Evolutionary conservation across 64 coral and sea anemone species (phyloP).

Genomic region (Exaiptasia diaphana): DNA sequence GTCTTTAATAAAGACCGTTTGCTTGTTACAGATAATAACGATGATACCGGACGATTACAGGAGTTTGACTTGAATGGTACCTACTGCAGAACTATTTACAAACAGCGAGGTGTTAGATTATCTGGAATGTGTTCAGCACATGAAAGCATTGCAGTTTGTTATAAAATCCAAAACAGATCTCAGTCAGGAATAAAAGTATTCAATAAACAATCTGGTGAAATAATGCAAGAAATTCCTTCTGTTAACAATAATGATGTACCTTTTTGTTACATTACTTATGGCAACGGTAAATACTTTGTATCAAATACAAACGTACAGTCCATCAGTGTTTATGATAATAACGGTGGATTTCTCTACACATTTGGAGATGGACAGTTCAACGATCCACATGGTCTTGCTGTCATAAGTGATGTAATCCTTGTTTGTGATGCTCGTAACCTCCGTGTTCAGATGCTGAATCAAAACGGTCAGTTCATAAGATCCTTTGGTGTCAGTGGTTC

Average conservation of each 20-base stretch:
- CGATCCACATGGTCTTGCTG: background rate
- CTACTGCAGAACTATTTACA: background rate
- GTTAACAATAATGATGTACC: background rate
- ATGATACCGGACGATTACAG: slow-evolving; percentile 63
- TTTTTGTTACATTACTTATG: background rate
- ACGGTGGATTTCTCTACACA: background rate
- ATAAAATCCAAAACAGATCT: background rate
- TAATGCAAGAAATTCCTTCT: background rate
- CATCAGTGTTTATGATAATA: background rate
- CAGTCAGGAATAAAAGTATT: background rate
- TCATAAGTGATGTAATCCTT: slow-evolving; percentile 4
- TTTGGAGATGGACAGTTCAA: background rate
- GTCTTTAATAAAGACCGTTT: background rate
- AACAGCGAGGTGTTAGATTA: background rate
- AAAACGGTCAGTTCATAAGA: background rate
- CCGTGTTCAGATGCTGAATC: slow-evolving; percentile 25
- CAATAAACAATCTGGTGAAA: background rate
- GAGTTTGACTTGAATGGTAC: slow-evolving; percentile 44
- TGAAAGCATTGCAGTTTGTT: background rate
- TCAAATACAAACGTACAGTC: background rate
- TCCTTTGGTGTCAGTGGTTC: background rate
- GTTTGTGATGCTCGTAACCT: slow-evolving; percentile 14
- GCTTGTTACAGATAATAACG: slow-evolving; percentile 50
- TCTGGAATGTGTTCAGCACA: background rate
- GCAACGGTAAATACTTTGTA: background rate